Conservation (phyloP, 2,797 vertebrate species). For the Vireo griseus region DNA sequence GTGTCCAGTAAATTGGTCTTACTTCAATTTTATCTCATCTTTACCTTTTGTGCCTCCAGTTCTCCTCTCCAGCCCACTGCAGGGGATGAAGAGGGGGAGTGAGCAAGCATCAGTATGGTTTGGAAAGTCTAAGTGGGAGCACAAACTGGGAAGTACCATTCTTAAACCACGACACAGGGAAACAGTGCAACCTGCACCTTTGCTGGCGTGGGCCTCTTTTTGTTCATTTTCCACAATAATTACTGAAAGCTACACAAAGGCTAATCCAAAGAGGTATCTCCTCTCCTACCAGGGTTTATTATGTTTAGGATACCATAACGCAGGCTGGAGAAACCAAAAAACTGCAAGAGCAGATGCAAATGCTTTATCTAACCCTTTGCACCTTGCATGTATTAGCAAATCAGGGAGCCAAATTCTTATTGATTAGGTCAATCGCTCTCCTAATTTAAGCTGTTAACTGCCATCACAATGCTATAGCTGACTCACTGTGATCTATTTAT, state of each 20-base stretch:
- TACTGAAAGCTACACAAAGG: neutral
- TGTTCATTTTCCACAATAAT: neutral
- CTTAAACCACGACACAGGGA: accelerated
- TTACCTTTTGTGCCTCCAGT: neutral
- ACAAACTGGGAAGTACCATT: neutral
- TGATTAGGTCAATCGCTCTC: neutral
- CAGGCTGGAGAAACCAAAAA: neutral
- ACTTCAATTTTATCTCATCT: neutral
- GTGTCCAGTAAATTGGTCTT: neutral
- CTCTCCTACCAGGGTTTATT: neutral
- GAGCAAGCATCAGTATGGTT: neutral
- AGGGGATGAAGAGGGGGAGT: neutral
- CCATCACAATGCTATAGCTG: neutral
- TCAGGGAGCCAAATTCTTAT: neutral
- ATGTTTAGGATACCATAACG: neutral
- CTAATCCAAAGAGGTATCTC: neutral
- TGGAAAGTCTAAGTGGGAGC: neutral
- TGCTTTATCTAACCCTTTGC: neutral
- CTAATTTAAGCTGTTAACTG: neutral
- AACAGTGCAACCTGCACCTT: neutral
- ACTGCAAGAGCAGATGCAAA: neutral
- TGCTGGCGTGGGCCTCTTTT: neutral
- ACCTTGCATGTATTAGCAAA: neutral
- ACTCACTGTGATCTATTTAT: neutral
- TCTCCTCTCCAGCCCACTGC: neutral